phyloP scores from a whole-genome alignment of 2,888 invertebrate genomes.

The Mechanitis messenoides region DNA sequence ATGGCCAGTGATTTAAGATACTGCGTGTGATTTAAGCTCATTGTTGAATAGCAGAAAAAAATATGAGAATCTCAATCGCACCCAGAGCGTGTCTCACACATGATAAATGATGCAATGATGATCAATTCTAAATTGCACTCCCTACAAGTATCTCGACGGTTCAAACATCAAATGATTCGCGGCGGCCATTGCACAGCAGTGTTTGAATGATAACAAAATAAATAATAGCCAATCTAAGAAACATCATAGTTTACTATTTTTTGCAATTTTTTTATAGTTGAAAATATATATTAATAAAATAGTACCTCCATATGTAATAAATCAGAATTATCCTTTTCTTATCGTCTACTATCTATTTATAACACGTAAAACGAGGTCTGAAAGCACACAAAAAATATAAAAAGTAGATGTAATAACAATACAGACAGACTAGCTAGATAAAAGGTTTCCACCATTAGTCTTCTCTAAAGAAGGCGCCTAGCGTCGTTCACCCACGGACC shows the following conservation, averaged over 20 bases:
- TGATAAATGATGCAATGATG: conserved; percentile 26
- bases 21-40: conserved; percentile 4
- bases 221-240: background rate
- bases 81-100: conserved; percentile 24
- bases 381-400: conserved; percentile 5
- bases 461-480: conserved; percentile 25
- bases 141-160: conserved; percentile 3
- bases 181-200: background rate
- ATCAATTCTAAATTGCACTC: conserved; percentile 21
- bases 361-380: background rate
- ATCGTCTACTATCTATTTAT: background rate
- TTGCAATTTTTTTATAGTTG: background rate
- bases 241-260: background rate
- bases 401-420: conserved; percentile 2
- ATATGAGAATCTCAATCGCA: conserved; percentile 19
- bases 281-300: background rate
- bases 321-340: background rate
- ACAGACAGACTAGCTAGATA: conserved; percentile 1
- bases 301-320: background rate
- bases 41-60: conserved; percentile 19
- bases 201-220: background rate
- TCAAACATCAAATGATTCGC: background rate
- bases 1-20: conserved; percentile 12
- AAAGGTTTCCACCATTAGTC: conserved; percentile 4
- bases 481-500: conserved; percentile 36